Conservation (phyloP, 2,797 vertebrate species). For the Cirrhinus molitorella region DNA sequence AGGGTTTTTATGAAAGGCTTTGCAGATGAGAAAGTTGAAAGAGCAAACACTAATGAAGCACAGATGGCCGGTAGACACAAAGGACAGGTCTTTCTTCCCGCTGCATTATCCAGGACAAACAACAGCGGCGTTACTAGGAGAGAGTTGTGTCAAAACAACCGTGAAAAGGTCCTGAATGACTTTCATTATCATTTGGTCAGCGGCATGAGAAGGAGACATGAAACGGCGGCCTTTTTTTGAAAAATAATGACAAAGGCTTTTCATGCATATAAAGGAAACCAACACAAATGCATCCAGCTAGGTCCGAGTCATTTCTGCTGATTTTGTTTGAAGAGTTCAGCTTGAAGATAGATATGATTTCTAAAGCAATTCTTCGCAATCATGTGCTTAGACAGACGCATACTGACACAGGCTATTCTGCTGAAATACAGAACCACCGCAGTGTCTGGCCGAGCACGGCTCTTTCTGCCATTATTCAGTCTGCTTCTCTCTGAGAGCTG, state of each 20-base stretch:
- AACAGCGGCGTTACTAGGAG: not conserved
- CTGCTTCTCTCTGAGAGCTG: conserved; percentile 7
- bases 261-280: not conserved
- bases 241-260: conserved; percentile 3
- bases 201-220: conserved; percentile 11
- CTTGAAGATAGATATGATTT: not conserved
- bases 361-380: conserved; percentile 21
- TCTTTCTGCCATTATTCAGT: conserved; percentile 32
- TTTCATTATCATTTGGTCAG: conserved; percentile 20
- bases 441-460: not conserved
- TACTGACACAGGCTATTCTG: conserved; percentile 7
- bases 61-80: conserved; percentile 48
- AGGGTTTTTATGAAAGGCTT: conserved; percentile 14
- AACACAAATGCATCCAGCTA: conserved; percentile 16
- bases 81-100: conserved; percentile 16
- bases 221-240: not conserved
- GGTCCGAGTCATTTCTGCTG: not conserved
- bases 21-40: conserved; percentile 12
- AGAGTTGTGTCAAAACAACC: conserved; percentile 4
- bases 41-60: conserved; percentile 44
- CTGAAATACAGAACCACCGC: not conserved
- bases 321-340: conserved; percentile 11
- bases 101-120: conserved; percentile 23
- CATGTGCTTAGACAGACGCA: conserved; percentile 1
- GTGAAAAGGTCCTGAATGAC: not conserved